These are phyloP conservation scores for Aspidiotus destructor DNA, from an alignment of 2,888 invertebrate genomes.

Conservation along the genomic window DNA sequence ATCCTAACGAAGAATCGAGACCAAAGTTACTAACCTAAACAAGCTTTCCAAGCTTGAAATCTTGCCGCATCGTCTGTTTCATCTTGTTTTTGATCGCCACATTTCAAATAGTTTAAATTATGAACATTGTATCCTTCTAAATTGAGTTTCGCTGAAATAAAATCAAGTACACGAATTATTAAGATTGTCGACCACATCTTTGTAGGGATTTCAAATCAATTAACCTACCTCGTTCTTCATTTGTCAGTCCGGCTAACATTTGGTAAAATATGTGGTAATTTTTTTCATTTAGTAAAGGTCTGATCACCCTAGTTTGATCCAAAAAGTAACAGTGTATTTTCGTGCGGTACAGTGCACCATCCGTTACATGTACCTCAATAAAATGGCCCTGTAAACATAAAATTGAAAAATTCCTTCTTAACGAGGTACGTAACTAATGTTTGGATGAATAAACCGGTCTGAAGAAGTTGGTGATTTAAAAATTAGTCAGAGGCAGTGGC, in stretches of 20 bases:
- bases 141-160: slow-evolving; percentile 59
- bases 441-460: no score
- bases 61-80: slow-evolving; percentile 61
- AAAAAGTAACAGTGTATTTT: slow-evolving; percentile 94
- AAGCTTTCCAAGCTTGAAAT: slow-evolving; percentile 87
- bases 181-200: neutral
- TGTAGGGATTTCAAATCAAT: neutral
- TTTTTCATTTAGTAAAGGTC: slow-evolving; percentile 74
- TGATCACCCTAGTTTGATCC: slow-evolving; percentile 84
- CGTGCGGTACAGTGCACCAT: slow-evolving; percentile 85
- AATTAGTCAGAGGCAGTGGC: no score
- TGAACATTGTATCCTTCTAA: slow-evolving; percentile 74
- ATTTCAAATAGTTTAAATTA: slow-evolving; percentile 70
- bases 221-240: slow-evolving; percentile 63
- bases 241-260: slow-evolving; percentile 77
- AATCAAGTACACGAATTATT: neutral
- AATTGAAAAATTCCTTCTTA: neutral
- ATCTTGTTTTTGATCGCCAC: slow-evolving; percentile 62
- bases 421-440: no score
- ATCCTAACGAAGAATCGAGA: no score
- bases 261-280: slow-evolving; percentile 97
- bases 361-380: slow-evolving; percentile 91
- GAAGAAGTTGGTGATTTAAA: no score
- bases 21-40: slow-evolving; percentile 49
- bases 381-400: slow-evolving; percentile 67